Conservation (phyloP, 2,113 vertebrate species). For the Psilopsiagon aymara region DNA sequence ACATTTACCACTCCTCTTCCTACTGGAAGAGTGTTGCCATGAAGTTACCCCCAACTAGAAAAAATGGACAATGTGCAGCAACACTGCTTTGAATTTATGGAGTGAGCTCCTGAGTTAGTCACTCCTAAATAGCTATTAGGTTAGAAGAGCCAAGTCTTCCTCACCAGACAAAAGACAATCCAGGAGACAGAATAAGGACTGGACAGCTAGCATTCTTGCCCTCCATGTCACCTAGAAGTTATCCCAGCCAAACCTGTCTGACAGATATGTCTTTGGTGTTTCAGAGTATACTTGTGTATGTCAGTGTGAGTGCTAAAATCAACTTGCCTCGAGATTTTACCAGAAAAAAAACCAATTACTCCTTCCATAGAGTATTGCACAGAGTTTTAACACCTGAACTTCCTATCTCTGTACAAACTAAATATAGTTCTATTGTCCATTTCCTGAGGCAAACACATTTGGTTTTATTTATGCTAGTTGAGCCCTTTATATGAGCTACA, state of each 20-base stretch:
- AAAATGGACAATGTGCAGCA: neutral
- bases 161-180: neutral
- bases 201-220: neutral
- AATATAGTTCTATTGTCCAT: neutral
- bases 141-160: neutral
- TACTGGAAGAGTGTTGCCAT: rapidly evolving
- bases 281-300: rapidly evolving
- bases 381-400: neutral
- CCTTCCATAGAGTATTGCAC: neutral
- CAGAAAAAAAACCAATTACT: neutral
- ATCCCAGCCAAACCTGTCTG: neutral
- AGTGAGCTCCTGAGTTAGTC: neutral
- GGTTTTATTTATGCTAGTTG: neutral
- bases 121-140: neutral
- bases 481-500: neutral
- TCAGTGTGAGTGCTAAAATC: neutral
- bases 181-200: neutral
- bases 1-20: neutral
- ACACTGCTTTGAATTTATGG: neutral
- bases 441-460: neutral
- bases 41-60: neutral
- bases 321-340: neutral
- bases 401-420: neutral
- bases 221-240: rapidly evolving
- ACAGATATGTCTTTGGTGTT: neutral